A percentile compares a stretch with the other conserved stretches of the same genome.
Evolutionary conservation across 1,140 invertebrate genomes (phyloP).

Genomic region (Brachionus koreanus): DNA sequence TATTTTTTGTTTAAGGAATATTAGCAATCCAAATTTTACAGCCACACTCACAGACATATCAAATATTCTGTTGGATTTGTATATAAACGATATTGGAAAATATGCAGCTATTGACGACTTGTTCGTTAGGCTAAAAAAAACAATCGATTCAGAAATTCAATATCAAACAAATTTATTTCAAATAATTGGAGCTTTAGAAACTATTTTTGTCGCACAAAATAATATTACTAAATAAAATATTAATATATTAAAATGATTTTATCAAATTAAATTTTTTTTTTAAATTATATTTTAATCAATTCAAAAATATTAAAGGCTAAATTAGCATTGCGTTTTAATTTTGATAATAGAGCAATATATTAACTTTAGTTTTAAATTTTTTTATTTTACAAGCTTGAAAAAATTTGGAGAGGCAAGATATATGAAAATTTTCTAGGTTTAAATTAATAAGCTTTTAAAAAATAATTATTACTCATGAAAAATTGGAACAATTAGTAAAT

Average conservation of each 20-base stretch:
- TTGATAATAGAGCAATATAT: too few relatives aligned
- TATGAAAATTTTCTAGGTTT: too few relatives aligned
- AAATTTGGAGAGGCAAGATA: not conserved
- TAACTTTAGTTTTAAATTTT: too few relatives aligned
- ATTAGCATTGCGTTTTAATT: not conserved
- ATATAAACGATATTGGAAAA: constrained; percentile 51
- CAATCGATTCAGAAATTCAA: constrained; percentile 67
- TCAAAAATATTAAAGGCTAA: not conserved
- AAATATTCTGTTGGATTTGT: constrained; percentile 67
- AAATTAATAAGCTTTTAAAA: too few relatives aligned
- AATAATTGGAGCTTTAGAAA: constrained; percentile 56
- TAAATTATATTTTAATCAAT: not conserved
- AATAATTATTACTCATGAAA: too few relatives aligned
- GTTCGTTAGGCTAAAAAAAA: constrained; percentile 63
- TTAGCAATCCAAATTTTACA: constrained; percentile 71
- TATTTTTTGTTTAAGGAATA: constrained; percentile 59
- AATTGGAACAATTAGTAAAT: too few relatives aligned
- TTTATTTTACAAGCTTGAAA: too few relatives aligned
- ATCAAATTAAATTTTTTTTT: not conserved
- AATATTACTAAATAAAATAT: constrained; percentile 15
- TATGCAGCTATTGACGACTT: constrained; percentile 62
- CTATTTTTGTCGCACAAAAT: constrained; percentile 50
- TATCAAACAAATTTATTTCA: constrained; percentile 57
- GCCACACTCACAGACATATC: constrained; percentile 69
- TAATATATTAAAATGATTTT: not conserved